Evolutionary conservation across 2,797 vertebrate species (phyloP).

Genomic region (Tragopan temminckii): DNA sequence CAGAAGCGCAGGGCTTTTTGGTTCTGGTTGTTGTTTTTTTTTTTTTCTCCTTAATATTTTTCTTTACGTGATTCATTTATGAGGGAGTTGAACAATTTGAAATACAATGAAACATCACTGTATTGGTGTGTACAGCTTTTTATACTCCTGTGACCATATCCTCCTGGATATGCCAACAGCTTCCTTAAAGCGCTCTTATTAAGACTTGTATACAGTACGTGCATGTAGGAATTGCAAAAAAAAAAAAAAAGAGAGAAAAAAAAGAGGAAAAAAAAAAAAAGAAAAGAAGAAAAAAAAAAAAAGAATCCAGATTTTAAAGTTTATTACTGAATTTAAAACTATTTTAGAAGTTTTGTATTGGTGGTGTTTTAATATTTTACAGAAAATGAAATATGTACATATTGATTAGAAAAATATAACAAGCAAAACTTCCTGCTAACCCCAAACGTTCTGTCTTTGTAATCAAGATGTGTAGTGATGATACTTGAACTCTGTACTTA

Average conservation of each 20-base stretch:
- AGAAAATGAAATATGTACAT: slow-evolving; percentile 88
- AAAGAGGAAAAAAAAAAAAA: slow-evolving; percentile 13
- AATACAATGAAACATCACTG: slow-evolving; percentile 75
- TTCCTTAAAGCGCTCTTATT: slow-evolving; percentile 84
- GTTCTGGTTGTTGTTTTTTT: neutral
- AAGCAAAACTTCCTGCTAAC: slow-evolving; percentile 85
- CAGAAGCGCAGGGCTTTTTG: slow-evolving; percentile 72
- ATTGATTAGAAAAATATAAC: slow-evolving; percentile 86
- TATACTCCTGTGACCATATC: slow-evolving; percentile 82
- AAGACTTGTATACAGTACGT: slow-evolving; percentile 84
- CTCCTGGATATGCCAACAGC: slow-evolving; percentile 83
- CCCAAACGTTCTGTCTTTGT: slow-evolving; percentile 85
- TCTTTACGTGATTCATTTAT: slow-evolving; percentile 69
- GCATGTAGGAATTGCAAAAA: slow-evolving; percentile 81
- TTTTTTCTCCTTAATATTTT: slow-evolving; percentile 11
- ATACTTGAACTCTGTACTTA: slow-evolving; percentile 89
- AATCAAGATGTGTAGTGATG: slow-evolving; percentile 87
- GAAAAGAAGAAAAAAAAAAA: slow-evolving; percentile 59
- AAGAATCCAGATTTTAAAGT: slow-evolving; percentile 84
- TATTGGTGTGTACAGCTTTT: slow-evolving; percentile 83
- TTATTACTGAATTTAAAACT: slow-evolving; percentile 89
- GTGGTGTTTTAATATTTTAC: slow-evolving; percentile 90
- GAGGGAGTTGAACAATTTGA: slow-evolving; percentile 76
- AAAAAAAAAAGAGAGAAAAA: slow-evolving; percentile 21
- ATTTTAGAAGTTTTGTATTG: slow-evolving; percentile 90